Evolutionary conservation across 2,888 invertebrate species (phyloP).

Genomic region (Drosophila atripex): DNA sequence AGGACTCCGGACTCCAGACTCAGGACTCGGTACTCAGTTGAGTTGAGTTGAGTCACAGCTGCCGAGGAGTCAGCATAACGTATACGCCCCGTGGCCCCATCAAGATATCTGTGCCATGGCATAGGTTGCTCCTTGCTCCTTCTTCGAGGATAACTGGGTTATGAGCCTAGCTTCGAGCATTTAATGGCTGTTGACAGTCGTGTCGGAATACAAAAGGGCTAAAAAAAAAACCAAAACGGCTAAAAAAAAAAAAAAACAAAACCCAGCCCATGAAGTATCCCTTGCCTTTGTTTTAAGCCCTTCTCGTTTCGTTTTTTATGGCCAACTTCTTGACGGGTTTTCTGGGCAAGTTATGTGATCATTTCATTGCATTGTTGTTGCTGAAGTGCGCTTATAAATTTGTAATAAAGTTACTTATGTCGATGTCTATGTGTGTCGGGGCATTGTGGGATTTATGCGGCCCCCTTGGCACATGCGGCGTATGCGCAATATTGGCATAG

Average conservation of each 20-base stretch:
- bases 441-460: slow-evolving; percentile 42
- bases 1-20: slow-evolving; percentile 5
- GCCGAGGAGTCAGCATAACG: slow-evolving; percentile 45
- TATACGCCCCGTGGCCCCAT: slow-evolving; percentile 36
- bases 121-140: slow-evolving; percentile 52
- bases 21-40: not conserved
- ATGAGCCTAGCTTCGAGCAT: slow-evolving; percentile 65
- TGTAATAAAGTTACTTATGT: slow-evolving; percentile 64
- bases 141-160: slow-evolving; percentile 66
- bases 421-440: slow-evolving; percentile 1
- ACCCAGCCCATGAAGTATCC: slow-evolving; percentile 1
- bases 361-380: slow-evolving; percentile 61
- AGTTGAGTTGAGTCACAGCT: slow-evolving; percentile 48
- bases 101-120: slow-evolving; percentile 68
- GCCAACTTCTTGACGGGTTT: slow-evolving; percentile 59
- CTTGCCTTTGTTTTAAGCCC: slow-evolving; percentile 49
- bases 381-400: slow-evolving; percentile 76
- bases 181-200: slow-evolving; percentile 82
- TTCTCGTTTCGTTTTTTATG: slow-evolving; percentile 57
- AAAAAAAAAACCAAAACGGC: not conserved
- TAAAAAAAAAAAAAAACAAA: not conserved
- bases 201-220: slow-evolving; percentile 61
- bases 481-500: slow-evolving; percentile 57
- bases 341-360: slow-evolving; percentile 68
- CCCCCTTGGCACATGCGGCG: slow-evolving; percentile 38